A percentile compares a stretch with the other conserved stretches of the same genome.
Conservation (phyloP, 2,113 vertebrate species). For the Sarotherodon lohbergeri region DNA sequence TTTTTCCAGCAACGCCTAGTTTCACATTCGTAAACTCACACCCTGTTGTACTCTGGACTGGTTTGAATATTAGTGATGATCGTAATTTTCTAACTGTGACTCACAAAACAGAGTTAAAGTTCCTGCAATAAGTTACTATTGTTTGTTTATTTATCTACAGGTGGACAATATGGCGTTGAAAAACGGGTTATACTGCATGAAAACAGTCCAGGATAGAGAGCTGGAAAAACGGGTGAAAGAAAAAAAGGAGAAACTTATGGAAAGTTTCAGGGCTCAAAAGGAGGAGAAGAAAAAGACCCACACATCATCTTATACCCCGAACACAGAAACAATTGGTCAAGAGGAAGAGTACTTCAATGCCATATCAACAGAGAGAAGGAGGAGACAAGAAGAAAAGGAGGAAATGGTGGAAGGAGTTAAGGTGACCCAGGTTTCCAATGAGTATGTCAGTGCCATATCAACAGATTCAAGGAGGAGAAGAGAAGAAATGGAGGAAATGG, state of each 20-base stretch:
- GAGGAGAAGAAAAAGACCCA: not conserved
- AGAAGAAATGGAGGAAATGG: not conserved
- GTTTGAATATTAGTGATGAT: not conserved
- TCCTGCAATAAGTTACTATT: not conserved
- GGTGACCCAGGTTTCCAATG: not conserved
- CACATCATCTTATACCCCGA: not conserved
- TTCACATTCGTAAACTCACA: not conserved
- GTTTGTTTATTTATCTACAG: constrained; percentile 23
- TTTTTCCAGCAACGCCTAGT: constrained; percentile 6
- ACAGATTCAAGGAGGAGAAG: not conserved
- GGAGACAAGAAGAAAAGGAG: not conserved
- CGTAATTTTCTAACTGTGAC: not conserved
- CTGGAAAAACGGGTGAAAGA: constrained; percentile 14
- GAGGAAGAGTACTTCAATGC: not conserved
- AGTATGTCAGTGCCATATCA: not conserved
- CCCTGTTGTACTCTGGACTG: not conserved
- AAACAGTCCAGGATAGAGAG: constrained; percentile 22
- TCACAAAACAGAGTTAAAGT: not conserved
- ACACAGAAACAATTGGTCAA: not conserved
- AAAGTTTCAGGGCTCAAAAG: constrained; percentile 23
- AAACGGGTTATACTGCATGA: constrained; percentile 36
- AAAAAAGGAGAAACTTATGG: constrained; percentile 13
- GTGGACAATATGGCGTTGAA: constrained; percentile 55
- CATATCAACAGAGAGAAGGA: not conserved
- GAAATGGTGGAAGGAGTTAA: not conserved